Percentiles rank a stretch among this genome's conserved stretches.
Evolutionary conservation across 2,113 vertebrate genomes (phyloP).

Genomic region (Halcyon senegalensis): DNA sequence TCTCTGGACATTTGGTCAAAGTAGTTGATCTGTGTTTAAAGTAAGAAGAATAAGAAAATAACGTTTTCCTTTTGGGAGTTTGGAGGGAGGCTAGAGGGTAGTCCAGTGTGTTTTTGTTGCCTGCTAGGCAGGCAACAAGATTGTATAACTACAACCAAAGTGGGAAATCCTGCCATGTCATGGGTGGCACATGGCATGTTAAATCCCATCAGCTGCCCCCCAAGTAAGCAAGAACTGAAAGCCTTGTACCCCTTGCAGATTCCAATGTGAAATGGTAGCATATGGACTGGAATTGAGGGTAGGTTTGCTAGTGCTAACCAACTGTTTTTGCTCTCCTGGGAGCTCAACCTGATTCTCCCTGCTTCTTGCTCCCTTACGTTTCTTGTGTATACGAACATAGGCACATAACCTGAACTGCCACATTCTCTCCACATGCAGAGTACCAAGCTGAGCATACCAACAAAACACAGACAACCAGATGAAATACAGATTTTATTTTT

Average conservation of each 20-base stretch:
- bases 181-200: not conserved
- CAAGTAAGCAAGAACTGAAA: not conserved
- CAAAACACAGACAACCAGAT: not conserved
- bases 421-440: not conserved
- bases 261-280: too few species aligned
- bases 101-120: not conserved
- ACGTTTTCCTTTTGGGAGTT: not conserved
- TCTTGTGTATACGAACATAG: accelerated
- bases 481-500: not conserved
- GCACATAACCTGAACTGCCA: not conserved
- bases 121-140: not conserved
- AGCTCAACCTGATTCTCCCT: not conserved
- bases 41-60: not conserved
- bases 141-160: not conserved
- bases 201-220: not conserved
- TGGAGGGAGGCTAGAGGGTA: not conserved
- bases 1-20: not conserved
- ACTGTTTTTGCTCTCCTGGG: not conserved
- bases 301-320: not conserved
- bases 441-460: not conserved
- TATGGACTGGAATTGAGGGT: not conserved
- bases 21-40: not conserved
- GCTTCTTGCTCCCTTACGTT: not conserved
- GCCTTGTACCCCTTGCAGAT: not conserved
- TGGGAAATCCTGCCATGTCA: not conserved